Base-by-base conservation (phyloP, 2,113 vertebrate species). In the Dipodomys ordii region DNA sequence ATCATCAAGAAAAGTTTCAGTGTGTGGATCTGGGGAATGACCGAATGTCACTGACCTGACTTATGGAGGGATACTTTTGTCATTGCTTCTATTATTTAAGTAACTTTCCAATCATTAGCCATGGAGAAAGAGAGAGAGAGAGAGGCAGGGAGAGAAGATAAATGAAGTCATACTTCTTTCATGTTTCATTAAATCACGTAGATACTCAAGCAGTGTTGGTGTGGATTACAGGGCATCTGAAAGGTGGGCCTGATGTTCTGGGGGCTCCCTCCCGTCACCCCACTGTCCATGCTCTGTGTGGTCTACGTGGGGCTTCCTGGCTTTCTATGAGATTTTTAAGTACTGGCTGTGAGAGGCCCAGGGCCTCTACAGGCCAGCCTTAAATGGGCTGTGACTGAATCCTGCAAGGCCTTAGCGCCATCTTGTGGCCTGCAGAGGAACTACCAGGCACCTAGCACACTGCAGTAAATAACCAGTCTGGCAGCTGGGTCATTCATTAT, bases 361-460 rank as follows among this genome's bases (percentile, higher is more conserved):
- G 12, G 12, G 49, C 9, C 2, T 88, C 44, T 7, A 9, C 71
- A 44, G n/a, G 69, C 44, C 88, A 57, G 81, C 85, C 91, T 57
- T 57, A 13, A 57, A 11, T 3, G 53, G 53, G 53, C 53, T 57
- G 53, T 13, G 53, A 16, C 15, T 57, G 53, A 4, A 9, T 13
- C 49, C 94, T 65, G 83, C 83, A 67, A 76, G 95, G 87, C 60
- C 90, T 46, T n/a, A 90, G 97, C 97, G 97, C 97, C 98, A 97
- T 92, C 98, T 98, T 96, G 97, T 97, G 98, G 67, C 92, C 83
- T 0, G 1, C 32, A 1, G 22, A 11, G 27, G 30, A 68, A 8
- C 27, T 10, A 1, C 22, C 94, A 39, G 88, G 60, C n/a, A 19
- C 35, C 67, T 6, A 1, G 12, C 39, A 27, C 35, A 53, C 9